Base-by-base conservation (phyloP, 2,888 invertebrate species). In the Stenoptilia bipunctidactyla region DNA sequence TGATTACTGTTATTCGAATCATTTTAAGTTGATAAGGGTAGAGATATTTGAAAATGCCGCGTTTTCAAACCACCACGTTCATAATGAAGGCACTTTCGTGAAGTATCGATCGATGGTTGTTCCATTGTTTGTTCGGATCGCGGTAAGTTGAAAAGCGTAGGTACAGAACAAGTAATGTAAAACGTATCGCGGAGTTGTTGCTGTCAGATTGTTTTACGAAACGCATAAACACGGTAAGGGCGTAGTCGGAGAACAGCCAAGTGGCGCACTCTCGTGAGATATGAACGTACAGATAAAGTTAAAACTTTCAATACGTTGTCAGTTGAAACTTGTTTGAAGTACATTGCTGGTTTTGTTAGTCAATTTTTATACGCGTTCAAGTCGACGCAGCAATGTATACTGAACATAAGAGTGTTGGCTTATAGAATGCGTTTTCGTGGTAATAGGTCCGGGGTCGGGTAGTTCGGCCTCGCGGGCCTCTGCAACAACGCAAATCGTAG, bases 401-500 rank as follows among this genome's bases (percentile, higher is more conserved):
- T 10, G 43, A 13, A 40, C 27, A 40, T 2, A 39, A 43, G 15
- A 40, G 30, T 37, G 38, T 25, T 5, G 3, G 20, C 8, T 5
- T 20, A 20, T 20, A 5, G 40, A 15, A 20, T 35, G 35, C 4
- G 36, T 35, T 6, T 33, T 15, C 15, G 40, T 58, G 50, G 66
- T 74, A 45, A 41, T n/a, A 49, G 52, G 58, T 61, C 51, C 60
- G 67, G 64, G 74, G 79, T 75, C 68, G 67, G 67, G 67, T 56
- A 56, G 66, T 10, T 14, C 14, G 70, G 72, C 70, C 76, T 70
- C 61, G 62, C 73, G 75, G 74, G 70, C 73, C 75, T 71, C 68
- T 65, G 63, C 79, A 75, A 69, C 77, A 80, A 79, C 76, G 72
- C 80, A 82, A 82, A 82, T 83, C 80, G 82, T 83, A 79, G 83